A percentile compares a stretch with the other conserved stretches of the same genome.
Evolutionary conservation across 2,797 vertebrate species (phyloP).

Genomic region (Protosalanx chinensis): DNA sequence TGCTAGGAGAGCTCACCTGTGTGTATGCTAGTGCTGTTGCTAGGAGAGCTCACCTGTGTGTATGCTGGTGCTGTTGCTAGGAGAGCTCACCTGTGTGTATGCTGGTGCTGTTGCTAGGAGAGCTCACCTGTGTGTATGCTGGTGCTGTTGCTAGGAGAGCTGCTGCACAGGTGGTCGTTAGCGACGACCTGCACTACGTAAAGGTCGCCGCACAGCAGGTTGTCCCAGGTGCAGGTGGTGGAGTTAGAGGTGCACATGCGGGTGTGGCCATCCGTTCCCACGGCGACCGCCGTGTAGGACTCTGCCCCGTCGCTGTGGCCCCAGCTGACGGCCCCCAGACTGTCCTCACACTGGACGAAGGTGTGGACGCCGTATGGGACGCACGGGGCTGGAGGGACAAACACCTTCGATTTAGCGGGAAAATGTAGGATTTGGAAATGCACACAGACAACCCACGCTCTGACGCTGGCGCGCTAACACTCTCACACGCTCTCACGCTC

Average conservation of each 20-base stretch:
- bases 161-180: constrained; percentile 61
- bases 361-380: constrained; percentile 54
- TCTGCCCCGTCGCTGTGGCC: constrained; percentile 63
- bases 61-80: too few relatives aligned
- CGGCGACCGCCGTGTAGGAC: constrained; percentile 67
- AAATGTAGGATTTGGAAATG: background rate
- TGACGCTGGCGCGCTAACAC: background rate
- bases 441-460: background rate
- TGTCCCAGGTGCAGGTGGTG: constrained; percentile 63
- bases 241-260: constrained; percentile 58
- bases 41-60: too few relatives aligned
- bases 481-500: background rate
- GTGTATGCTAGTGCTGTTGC: too few relatives aligned
- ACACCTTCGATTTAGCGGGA: background rate
- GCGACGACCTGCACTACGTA: constrained; percentile 67
- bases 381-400: constrained; percentile 67
- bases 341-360: constrained; percentile 64
- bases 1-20: too few relatives aligned
- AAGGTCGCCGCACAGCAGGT: constrained; percentile 70
- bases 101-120: too few relatives aligned
- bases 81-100: too few relatives aligned
- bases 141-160: constrained; percentile 64
- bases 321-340: constrained; percentile 66
- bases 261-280: constrained; percentile 50
- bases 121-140: constrained; percentile 66